phyloP scores from a whole-genome alignment of 2,113 vertebrate species.

The Tachycineta bicolor region DNA sequence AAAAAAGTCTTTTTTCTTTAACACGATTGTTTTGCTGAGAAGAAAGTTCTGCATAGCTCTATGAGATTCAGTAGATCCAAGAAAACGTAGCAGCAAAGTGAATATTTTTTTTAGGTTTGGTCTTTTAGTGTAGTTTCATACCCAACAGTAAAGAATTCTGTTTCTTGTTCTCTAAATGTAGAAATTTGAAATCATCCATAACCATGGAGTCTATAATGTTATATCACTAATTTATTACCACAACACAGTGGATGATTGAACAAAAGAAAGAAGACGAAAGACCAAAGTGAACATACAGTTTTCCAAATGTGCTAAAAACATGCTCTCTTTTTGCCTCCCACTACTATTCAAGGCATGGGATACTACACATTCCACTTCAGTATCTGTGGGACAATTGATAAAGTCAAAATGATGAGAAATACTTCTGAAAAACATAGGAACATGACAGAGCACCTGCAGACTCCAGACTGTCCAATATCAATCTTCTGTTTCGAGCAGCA shows the following conservation, averaged over 20 bases:
- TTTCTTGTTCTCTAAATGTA: not conserved
- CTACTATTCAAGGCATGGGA: not conserved
- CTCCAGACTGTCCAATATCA: not conserved
- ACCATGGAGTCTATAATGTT: not conserved
- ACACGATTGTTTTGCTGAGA: not conserved
- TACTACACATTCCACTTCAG: not conserved
- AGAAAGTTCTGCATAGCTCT: not conserved
- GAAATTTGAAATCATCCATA: not conserved
- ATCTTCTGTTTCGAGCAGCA: not conserved
- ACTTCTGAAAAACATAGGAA: not conserved
- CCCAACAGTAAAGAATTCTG: not conserved
- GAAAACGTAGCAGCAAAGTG: not conserved
- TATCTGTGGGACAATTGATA: accelerated
- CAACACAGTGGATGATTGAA: not conserved
- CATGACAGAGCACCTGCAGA: not conserved
- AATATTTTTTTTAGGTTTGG: not conserved
- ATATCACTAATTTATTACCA: not conserved
- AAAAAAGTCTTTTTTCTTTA: not conserved
- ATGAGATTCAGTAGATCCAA: not conserved
- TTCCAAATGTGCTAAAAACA: not conserved
- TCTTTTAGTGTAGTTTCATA: not conserved
- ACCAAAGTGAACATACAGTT: not conserved
- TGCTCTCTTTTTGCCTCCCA: not conserved
- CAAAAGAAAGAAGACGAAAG: not conserved
- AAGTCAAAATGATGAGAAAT: not conserved